Percentiles rank a stretch among this genome's conserved stretches.
These are phyloP conservation scores for Mirounga angustirostris DNA, from an alignment of 2,113 vertebrate species.

Conservation along the genomic window DNA sequence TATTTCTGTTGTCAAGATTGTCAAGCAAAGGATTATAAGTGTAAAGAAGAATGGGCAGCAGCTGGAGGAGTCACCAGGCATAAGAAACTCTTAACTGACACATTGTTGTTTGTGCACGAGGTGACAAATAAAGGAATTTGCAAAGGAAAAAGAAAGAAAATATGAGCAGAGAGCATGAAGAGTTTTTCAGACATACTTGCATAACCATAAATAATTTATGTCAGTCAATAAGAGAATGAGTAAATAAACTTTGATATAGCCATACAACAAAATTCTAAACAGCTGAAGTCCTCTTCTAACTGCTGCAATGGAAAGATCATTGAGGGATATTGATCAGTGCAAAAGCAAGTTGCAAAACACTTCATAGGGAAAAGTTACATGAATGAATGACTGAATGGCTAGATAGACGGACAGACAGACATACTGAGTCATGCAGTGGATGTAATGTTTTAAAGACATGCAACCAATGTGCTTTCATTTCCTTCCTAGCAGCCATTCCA, in stretches of 20 bases:
- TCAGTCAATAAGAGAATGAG: slow-evolving; percentile 15
- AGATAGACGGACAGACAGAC: not conserved
- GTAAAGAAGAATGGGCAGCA: not conserved
- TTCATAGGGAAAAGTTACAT: not conserved
- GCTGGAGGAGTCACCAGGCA: not conserved
- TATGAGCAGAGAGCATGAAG: not conserved
- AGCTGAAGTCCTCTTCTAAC: not conserved
- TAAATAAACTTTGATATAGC: not conserved
- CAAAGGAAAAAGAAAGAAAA: not conserved
- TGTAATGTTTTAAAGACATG: not conserved
- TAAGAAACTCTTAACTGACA: not conserved
- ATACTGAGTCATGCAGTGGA: not conserved
- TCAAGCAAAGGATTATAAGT: not conserved
- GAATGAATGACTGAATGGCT: not conserved
- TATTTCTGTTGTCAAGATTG: not conserved
- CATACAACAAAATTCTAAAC: not conserved
- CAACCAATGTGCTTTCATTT: not conserved
- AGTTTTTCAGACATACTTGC: not conserved
- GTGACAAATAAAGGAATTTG: not conserved
- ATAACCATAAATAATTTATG: not conserved
- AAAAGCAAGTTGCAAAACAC: not conserved
- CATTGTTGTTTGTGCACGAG: not conserved
- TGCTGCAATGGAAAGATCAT: not conserved
- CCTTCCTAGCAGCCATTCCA: not conserved
- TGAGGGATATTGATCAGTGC: not conserved